Evolutionary conservation across 2,797 vertebrate genomes (phyloP), one percentile per base, ranked within the genome.

Genomic region (Darevskia mixta): DNA sequence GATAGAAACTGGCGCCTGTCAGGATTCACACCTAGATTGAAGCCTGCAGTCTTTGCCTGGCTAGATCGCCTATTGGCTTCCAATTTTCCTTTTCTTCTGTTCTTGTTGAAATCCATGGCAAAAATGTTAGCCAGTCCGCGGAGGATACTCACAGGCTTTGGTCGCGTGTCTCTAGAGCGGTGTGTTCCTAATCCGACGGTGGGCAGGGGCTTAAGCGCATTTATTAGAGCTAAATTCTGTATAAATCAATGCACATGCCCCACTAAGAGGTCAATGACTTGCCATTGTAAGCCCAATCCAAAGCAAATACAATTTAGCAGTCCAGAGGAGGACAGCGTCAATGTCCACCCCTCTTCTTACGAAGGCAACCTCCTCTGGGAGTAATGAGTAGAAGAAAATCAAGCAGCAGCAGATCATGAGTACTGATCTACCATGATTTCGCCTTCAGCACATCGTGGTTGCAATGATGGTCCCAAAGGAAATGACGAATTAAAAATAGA

Each of bases 351-450:
- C 4, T 18, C 17, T 17, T 25, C 2, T 55, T 55, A 8, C 18
- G 0, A 61, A 25, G 80, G 38, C 27, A 58, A 2, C 1, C 1
- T 3, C 2, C 17, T 1, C 9, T 9, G 55, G 0, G 8, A 18
- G 4, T 0, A 23, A 45, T 32, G 29, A 7, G 23, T 41, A 79
- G 89, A 8, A 64, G 25, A 49, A 49, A 49, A 49, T 15, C 11
- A 49, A 3, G 49, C 11, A 49, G 13, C 49, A 3, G 3, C 66
- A 9, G 7, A 67, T 15, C 82, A 66, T 0, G 3, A 11, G 77
- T 3, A 17, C 38, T 29, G 18, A 66, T 9, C 23, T 8, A 15
- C 61, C 35, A 8, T 8, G 35, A 43, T 3, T n/a, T 66, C 2
- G 6, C 66, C 1, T 58, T 17, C 18, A 15, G 11, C 35, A 17